Percentiles rank a stretch among this genome's conserved stretches.
Conservation (phyloP, 1,140 invertebrate genomes). For the Dysdera silvatica region DNA sequence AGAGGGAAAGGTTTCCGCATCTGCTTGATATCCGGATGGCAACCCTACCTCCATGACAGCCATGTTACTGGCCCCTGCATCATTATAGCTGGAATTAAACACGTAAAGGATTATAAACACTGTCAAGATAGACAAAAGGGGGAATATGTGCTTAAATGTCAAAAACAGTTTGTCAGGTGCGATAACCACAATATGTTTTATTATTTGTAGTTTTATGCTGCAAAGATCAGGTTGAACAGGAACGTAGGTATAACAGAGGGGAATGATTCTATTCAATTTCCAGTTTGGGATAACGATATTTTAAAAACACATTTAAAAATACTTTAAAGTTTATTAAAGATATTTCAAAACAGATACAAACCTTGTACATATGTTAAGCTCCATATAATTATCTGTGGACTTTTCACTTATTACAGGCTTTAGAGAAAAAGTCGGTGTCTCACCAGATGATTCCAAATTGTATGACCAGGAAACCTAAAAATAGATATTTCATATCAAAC, state of each 20-base stretch:
- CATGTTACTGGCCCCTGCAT: constrained; percentile 62
- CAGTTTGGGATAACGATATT: too few relatives aligned
- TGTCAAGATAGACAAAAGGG: too few relatives aligned
- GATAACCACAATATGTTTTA: constrained; percentile 42
- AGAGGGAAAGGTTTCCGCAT: constrained; percentile 66
- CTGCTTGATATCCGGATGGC: constrained; percentile 75
- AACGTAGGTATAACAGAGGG: too few relatives aligned
- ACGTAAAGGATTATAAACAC: too few relatives aligned
- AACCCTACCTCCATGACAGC: constrained; percentile 78
- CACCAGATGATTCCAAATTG: constrained; percentile 78
- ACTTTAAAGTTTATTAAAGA: too few relatives aligned
- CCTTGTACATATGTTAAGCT: constrained; percentile 69
- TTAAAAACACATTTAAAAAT: too few relatives aligned
- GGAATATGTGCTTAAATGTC: too few relatives aligned
- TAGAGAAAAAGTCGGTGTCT: constrained; percentile 78
- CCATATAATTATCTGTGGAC: constrained; percentile 70
- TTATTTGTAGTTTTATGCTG: background rate
- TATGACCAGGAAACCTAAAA: constrained; percentile 62
- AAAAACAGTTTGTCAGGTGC: too few relatives aligned
- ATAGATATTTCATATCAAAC: background rate
- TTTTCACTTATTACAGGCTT: constrained; percentile 80
- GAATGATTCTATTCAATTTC: too few relatives aligned
- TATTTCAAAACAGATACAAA: too few relatives aligned
- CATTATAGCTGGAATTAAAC: constrained; percentile 13
- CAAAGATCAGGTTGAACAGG: too few relatives aligned